Evolutionary conservation across 1,140 invertebrate species (phyloP).

Genomic region (Monomorium pharaonis): DNA sequence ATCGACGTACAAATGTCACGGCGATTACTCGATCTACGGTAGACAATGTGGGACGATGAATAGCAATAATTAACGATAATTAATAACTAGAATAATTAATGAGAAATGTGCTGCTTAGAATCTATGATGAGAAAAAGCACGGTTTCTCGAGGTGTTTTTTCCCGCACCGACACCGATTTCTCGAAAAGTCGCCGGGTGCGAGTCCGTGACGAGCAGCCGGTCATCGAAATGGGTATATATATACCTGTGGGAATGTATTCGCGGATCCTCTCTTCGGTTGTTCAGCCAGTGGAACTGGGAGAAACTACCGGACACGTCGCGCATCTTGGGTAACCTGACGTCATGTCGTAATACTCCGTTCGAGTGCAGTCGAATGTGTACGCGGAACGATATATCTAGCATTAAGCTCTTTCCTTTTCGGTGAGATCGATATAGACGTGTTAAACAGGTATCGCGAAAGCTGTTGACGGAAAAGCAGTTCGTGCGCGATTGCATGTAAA

Average conservation of each 20-base stretch:
- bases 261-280: slow-evolving; percentile 37
- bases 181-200: slow-evolving; percentile 6
- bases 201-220: slow-evolving; percentile 36
- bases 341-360: slow-evolving; percentile 54
- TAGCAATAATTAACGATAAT: background rate
- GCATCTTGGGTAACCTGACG: slow-evolving; percentile 69
- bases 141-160: background rate
- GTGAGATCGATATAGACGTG: background rate
- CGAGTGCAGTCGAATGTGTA: slow-evolving; percentile 40
- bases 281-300: slow-evolving; percentile 75
- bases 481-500: background rate
- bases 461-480: background rate
- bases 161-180: background rate
- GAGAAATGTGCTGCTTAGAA: background rate
- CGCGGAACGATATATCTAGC: slow-evolving; percentile 22
- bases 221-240: slow-evolving; percentile 28
- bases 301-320: slow-evolving; percentile 76
- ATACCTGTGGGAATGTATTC: slow-evolving; percentile 55
- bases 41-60: background rate
- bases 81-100: background rate
- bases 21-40: background rate
- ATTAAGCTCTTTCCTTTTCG: background rate
- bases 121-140: background rate
- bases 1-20: background rate
- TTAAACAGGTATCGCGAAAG: slow-evolving; percentile 26